Conservation (phyloP, 2,888 invertebrate genomes). For the Microctonus aethiopoides region DNA sequence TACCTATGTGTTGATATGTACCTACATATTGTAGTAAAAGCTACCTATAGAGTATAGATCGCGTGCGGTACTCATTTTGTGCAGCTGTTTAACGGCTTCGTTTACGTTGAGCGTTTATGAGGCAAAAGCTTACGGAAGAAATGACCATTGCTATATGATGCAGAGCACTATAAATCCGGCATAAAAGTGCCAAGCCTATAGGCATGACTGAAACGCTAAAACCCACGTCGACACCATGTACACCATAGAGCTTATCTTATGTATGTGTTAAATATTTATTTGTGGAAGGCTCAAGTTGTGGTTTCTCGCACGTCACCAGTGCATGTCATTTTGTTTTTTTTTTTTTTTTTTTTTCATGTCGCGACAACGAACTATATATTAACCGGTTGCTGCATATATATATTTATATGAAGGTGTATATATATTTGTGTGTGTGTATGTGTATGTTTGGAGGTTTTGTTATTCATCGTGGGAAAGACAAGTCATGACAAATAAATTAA, state of each 20-base stretch:
- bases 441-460: too few relatives aligned
- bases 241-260: neutral
- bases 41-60: slow-evolving; percentile 19
- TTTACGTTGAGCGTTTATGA: slow-evolving; percentile 45
- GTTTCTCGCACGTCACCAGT: slow-evolving; percentile 17
- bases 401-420: too few relatives aligned
- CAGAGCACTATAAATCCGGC: slow-evolving; percentile 21
- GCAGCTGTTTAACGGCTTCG: slow-evolving; percentile 46
- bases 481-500: neutral
- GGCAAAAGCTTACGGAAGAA: slow-evolving; percentile 7
- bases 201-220: slow-evolving; percentile 22
- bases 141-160: neutral
- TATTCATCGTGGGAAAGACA: slow-evolving; percentile 36
- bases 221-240: slow-evolving; percentile 11
- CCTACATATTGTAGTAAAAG: too few relatives aligned
- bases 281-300: slow-evolving; percentile 1
- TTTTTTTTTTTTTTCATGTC: slow-evolving; percentile 1
- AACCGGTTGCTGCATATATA: neutral
- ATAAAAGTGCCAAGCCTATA: slow-evolving; percentile 23
- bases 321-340: neutral
- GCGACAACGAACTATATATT: slow-evolving; percentile 6
- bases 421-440: too few relatives aligned
- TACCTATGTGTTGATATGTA: slow-evolving; percentile 12
- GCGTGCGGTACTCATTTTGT: slow-evolving; percentile 46
- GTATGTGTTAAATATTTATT: neutral